These are phyloP conservation scores for Lasioglossum oenotherae DNA, from an alignment of 2,888 invertebrate species.

Conservation along the genomic window DNA sequence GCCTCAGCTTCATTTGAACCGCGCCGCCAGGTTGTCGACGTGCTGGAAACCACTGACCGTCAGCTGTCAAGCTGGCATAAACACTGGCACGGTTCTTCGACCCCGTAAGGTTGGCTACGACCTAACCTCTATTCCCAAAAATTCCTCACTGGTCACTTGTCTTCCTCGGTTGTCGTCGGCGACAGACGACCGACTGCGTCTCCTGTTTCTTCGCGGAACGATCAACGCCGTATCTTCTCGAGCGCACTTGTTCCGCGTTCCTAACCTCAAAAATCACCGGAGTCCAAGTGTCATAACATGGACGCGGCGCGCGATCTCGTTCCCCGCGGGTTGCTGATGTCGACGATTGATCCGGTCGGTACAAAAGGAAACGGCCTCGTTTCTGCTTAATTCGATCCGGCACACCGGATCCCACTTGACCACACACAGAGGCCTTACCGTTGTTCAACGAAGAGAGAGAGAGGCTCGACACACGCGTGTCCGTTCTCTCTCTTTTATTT, in stretches of 20 bases:
- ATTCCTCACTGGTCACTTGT: conserved; percentile 44
- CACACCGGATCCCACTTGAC: conserved; percentile 56
- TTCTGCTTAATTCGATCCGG: conserved; percentile 60
- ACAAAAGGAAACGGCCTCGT: conserved; percentile 61
- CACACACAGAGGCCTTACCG: conserved; percentile 44
- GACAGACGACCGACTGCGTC: neutral
- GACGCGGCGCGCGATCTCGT: neutral
- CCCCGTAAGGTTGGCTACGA: conserved; percentile 18
- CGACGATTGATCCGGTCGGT: conserved; percentile 58
- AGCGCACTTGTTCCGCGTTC: conserved; percentile 10
- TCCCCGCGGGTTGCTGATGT: neutral
- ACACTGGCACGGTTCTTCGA: conserved; percentile 58
- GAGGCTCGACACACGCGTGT: neutral
- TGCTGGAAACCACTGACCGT: conserved; percentile 77
- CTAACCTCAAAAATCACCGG: neutral
- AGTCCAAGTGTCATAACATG: conserved; percentile 25
- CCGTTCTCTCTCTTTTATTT: conserved; percentile 20
- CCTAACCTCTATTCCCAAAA: conserved; percentile 32
- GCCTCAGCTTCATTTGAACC: conserved; percentile 84
- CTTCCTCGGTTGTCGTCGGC: neutral
- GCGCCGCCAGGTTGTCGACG: conserved; percentile 82
- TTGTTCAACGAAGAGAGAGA: conserved; percentile 29
- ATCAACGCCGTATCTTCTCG: neutral
- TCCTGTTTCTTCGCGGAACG: neutral
- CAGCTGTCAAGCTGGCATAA: conserved; percentile 79